Conservation (phyloP, 2,888 invertebrate genomes). For the Eristalinus aeneus region DNA sequence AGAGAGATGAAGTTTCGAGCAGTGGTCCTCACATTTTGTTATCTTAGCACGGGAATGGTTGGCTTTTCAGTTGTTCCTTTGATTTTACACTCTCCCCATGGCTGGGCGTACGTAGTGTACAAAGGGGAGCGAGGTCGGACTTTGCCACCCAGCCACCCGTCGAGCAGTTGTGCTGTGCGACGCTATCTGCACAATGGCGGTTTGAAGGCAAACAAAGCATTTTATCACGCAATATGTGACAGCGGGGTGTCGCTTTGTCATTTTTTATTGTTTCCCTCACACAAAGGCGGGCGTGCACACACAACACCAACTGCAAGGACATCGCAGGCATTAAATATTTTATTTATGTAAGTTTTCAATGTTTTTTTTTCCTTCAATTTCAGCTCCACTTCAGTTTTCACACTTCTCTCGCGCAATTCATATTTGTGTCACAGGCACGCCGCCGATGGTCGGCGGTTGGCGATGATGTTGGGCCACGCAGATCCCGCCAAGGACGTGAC, state of each 20-base stretch:
- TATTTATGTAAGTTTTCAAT: constrained; percentile 43
- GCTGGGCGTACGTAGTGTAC: not conserved
- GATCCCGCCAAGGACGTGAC: constrained; percentile 21
- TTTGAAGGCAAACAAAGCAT: constrained; percentile 67
- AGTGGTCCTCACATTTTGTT: constrained; percentile 41
- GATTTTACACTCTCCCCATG: constrained; percentile 50
- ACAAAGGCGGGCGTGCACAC: constrained; percentile 48
- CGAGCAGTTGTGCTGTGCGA: constrained; percentile 50
- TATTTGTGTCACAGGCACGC: constrained; percentile 18
- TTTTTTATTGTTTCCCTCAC: constrained; percentile 66
- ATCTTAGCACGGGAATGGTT: constrained; percentile 48
- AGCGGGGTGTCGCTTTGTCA: constrained; percentile 70
- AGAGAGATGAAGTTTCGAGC: not conserved
- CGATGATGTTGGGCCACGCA: constrained; percentile 27
- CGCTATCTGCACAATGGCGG: constrained; percentile 50
- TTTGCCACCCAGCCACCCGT: constrained; percentile 20
- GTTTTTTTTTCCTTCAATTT: constrained; percentile 5
- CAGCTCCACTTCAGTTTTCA: not conserved
- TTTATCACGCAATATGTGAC: constrained; percentile 70
- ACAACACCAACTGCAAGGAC: constrained; percentile 19
- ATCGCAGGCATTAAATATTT: constrained; percentile 59
- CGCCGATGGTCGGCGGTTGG: not conserved
- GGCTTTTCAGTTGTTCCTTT: constrained; percentile 39
- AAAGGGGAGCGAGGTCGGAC: constrained; percentile 3
- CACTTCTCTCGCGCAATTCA: constrained; percentile 3